Evolutionary conservation across 1,140 invertebrate species (phyloP).

Genomic region (Trichonephila clavipes): DNA sequence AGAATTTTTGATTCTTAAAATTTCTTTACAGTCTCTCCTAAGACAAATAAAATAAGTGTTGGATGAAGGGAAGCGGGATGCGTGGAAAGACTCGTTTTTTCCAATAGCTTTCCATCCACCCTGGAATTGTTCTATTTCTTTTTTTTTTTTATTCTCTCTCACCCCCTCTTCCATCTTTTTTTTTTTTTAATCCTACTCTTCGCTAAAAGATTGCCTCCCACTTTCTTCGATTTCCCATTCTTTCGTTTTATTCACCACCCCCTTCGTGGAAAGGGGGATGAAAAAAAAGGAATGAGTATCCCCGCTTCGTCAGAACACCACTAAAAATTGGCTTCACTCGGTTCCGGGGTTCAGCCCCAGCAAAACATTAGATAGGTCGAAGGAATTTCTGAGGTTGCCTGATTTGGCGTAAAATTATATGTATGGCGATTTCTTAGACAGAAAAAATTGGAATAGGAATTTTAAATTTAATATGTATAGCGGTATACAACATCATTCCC

Average conservation of each 20-base stretch:
- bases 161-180: background rate
- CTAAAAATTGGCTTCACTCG: slow-evolving; percentile 66
- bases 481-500: too few species aligned
- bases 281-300: slow-evolving; percentile 32
- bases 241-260: slow-evolving; percentile 55
- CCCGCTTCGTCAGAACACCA: slow-evolving; percentile 23
- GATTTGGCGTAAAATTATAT: slow-evolving; percentile 32
- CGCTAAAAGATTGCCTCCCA: slow-evolving; percentile 75
- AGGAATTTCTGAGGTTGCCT: background rate
- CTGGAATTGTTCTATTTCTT: slow-evolving; percentile 32
- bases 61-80: slow-evolving; percentile 17
- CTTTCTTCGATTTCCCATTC: slow-evolving; percentile 75
- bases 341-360: slow-evolving; percentile 39
- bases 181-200: slow-evolving; percentile 32
- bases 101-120: slow-evolving; percentile 50
- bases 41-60: slow-evolving; percentile 75
- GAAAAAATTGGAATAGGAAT: too few species aligned
- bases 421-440: background rate
- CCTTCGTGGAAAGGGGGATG: background rate
- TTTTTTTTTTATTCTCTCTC: background rate
- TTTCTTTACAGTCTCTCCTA: slow-evolving; percentile 72
- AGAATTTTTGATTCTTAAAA: slow-evolving; percentile 74
- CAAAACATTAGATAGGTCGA: slow-evolving; percentile 23
- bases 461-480: too few species aligned
- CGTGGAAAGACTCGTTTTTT: slow-evolving; percentile 43